These are phyloP conservation scores for Lamellibrachia satsuma DNA, from an alignment of 2,888 invertebrate species.

Conservation along the genomic window DNA sequence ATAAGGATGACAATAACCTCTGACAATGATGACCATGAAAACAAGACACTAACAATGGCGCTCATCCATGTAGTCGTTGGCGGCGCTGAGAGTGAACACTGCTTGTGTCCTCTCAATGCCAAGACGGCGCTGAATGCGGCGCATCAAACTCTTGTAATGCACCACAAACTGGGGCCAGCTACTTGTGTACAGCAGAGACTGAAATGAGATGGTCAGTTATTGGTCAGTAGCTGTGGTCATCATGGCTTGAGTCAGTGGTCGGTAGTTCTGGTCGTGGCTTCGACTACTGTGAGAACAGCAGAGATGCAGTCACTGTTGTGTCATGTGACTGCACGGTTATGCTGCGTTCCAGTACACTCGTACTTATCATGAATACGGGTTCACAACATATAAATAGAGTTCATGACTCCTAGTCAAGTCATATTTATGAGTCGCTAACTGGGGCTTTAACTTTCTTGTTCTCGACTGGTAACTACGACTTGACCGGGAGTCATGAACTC, in stretches of 20 bases:
- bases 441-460: no score
- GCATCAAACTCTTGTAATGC: constrained; percentile 56
- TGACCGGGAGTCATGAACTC: no score
- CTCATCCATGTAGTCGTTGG: constrained; percentile 58
- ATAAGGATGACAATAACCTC: background rate
- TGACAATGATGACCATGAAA: background rate
- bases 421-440: no score
- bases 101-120: constrained; percentile 52
- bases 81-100: constrained; percentile 52
- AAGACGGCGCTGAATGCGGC: constrained; percentile 53
- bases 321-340: background rate
- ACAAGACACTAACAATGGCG: constrained; percentile 51
- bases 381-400: no score
- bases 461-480: no score
- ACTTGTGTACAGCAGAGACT: constrained; percentile 36
- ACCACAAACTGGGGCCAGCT: constrained; percentile 53
- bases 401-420: no score
- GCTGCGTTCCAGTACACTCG: no score
- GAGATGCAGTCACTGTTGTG: background rate
- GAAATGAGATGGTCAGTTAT: constrained; percentile 14
- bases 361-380: no score
- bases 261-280: background rate
- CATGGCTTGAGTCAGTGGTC: background rate
- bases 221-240: background rate
- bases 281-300: background rate